A percentile compares a stretch with the other conserved stretches of the same genome.
phyloP scores from a whole-genome alignment of 2,888 invertebrate species.

The Marasmarcha lunaedactyla region DNA sequence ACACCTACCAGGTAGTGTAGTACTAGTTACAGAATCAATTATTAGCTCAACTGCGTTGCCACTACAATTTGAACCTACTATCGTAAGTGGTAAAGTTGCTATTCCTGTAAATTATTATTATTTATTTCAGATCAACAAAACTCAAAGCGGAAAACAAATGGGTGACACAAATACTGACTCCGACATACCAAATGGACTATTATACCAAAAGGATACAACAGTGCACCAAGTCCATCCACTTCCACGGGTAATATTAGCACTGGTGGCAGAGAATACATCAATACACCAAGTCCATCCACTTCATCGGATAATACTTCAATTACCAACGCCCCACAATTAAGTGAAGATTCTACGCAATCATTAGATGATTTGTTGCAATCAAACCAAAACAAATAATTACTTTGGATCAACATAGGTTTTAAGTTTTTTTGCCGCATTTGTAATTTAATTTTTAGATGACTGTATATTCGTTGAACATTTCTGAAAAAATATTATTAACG shows the following conservation, averaged over 20 bases:
- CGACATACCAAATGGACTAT: background rate
- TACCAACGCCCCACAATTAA: slow-evolving; percentile 8
- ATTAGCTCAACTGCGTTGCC: slow-evolving; percentile 13
- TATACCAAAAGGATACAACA: slow-evolving; percentile 5
- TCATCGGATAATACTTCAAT: slow-evolving; percentile 5
- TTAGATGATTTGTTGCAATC: slow-evolving; percentile 18
- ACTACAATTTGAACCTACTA: slow-evolving; percentile 4
- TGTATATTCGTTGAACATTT: background rate
- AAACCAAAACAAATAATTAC: slow-evolving; percentile 16
- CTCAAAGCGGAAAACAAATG: background rate
- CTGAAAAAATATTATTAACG: slow-evolving; percentile 7
- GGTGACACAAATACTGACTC: background rate
- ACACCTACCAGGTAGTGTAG: background rate
- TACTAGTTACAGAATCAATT: background rate
- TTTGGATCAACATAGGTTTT: background rate
- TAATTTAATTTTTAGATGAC: background rate
- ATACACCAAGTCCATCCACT: slow-evolving; percentile 1
- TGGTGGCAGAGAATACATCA: slow-evolving; percentile 1
- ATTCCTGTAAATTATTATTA: slow-evolving; percentile 14
- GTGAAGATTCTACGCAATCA: slow-evolving; percentile 9
- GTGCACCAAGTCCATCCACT: slow-evolving; percentile 11
- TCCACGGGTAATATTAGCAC: slow-evolving; percentile 7
- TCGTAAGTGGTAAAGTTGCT: slow-evolving; percentile 10
- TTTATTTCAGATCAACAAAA: slow-evolving; percentile 1
- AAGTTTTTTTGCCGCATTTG: too few species aligned